phyloP scores from a whole-genome alignment of 2,797 vertebrate genomes.

The Gallirallus australis region DNA sequence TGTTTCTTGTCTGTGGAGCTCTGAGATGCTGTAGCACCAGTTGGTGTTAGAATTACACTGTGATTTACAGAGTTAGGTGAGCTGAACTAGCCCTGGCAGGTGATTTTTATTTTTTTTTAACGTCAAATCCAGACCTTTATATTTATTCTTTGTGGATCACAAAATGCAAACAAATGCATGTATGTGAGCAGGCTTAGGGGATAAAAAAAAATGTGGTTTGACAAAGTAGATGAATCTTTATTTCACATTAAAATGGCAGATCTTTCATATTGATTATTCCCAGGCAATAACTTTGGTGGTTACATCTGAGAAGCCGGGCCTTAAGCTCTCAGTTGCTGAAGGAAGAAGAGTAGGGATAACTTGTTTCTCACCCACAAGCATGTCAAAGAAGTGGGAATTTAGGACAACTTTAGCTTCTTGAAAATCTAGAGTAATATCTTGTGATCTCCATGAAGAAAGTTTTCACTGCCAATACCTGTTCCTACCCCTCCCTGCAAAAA shows the following conservation, averaged over 20 bases:
- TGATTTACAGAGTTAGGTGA: not conserved
- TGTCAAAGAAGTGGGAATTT: not conserved
- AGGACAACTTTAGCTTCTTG: not conserved
- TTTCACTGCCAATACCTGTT: not conserved
- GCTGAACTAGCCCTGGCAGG: not conserved
- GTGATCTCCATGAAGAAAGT: not conserved
- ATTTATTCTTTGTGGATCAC: not conserved
- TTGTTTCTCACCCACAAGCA: not conserved
- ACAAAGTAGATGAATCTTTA: conserved; percentile 43
- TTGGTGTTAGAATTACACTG: not conserved
- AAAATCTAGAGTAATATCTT: not conserved
- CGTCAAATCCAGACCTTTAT: conserved; percentile 1
- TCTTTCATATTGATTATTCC: not conserved
- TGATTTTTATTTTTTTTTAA: not conserved
- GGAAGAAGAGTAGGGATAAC: not conserved
- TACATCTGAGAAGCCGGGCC: not conserved
- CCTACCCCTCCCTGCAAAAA: not conserved
- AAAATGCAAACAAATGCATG: conserved; percentile 34
- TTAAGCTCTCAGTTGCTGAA: not conserved
- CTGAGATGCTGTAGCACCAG: not conserved
- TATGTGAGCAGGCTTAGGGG: not conserved
- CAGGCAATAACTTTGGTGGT: not conserved
- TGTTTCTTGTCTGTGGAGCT: not conserved
- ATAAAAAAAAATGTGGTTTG: not conserved
- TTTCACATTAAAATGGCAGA: not conserved